These are phyloP conservation scores for Ciconia stormi DNA, from an alignment of 2,113 vertebrate genomes.

Conservation along the genomic window DNA sequence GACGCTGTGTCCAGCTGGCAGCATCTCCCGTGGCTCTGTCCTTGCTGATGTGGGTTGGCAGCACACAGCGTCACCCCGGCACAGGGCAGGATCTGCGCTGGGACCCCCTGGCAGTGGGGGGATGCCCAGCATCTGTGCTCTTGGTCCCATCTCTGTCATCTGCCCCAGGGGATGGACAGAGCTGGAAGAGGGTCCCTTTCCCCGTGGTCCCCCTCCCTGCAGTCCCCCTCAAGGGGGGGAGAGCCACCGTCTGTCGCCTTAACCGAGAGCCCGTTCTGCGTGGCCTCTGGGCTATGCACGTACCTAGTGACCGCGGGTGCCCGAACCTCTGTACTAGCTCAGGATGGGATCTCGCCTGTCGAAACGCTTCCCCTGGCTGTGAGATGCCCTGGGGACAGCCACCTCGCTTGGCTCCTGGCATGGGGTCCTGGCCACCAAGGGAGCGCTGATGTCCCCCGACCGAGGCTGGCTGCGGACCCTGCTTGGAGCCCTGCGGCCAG, in stretches of 20 bases:
- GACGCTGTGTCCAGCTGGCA: slow-evolving; percentile 39
- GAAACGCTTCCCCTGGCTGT: not conserved
- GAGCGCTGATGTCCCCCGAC: not conserved
- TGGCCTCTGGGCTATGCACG: slow-evolving; percentile 13
- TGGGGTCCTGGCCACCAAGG: not conserved
- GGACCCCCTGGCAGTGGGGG: not conserved
- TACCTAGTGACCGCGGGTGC: not conserved
- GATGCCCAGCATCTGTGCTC: not conserved
- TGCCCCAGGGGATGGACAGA: not conserved
- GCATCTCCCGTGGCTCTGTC: not conserved
- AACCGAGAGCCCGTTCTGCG: slow-evolving; percentile 14
- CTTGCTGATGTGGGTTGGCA: not conserved
- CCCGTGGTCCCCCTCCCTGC: not conserved
- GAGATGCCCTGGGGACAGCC: not conserved
- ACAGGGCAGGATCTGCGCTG: fast-evolving
- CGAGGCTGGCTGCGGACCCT: not conserved
- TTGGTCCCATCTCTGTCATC: not conserved
- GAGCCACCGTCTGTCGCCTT: slow-evolving; percentile 49
- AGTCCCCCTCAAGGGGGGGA: not conserved
- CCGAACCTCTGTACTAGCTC: not conserved
- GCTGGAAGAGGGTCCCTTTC: not conserved
- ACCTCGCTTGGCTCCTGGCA: not conserved
- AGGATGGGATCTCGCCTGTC: not conserved
- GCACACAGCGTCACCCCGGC: not conserved
- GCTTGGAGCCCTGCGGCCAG: not conserved